Percentiles rank a stretch among this genome's conserved stretches.
Evolutionary conservation across 2,888 invertebrate species (phyloP).

Genomic region (Chrysolina oricalcia): DNA sequence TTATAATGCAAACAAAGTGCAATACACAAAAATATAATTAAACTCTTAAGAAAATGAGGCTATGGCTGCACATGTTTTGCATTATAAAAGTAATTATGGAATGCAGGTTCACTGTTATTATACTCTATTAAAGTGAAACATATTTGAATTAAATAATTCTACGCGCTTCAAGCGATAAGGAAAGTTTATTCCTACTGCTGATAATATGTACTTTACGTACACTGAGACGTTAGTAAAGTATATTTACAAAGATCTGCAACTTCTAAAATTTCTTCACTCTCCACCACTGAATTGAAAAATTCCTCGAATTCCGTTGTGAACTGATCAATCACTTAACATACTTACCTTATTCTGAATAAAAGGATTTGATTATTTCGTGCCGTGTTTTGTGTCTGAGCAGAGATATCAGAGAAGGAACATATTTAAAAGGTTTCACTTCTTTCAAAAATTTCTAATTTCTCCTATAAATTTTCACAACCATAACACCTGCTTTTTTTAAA

Average conservation of each 20-base stretch:
- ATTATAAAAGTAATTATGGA: conserved; percentile 2
- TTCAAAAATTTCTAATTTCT: background rate
- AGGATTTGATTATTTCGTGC: background rate
- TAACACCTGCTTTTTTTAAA: background rate
- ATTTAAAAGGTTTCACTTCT: background rate
- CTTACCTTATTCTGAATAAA: background rate
- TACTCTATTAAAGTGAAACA: background rate
- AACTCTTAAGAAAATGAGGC: conserved; percentile 18
- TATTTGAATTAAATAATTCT: conserved; percentile 1
- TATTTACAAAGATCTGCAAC: background rate
- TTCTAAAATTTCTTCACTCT: background rate
- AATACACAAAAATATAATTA: background rate
- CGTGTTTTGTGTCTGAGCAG: background rate
- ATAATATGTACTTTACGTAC: too few species aligned
- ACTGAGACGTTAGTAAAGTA: background rate
- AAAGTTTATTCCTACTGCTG: background rate
- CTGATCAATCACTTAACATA: background rate
- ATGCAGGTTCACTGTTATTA: conserved; percentile 11
- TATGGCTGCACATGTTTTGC: conserved; percentile 15
- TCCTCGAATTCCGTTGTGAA: background rate
- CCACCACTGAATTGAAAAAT: background rate
- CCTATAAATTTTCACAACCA: background rate
- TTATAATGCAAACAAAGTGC: conserved; percentile 2
- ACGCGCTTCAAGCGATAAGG: background rate
- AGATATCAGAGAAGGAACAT: background rate